phyloP scores from a whole-genome alignment of 1,140 invertebrate genomes.

The Apis mellifera region Amel_HAv3.1 CM009931.2:2862501-2863000 shows the following conservation, averaged over 20 bases:
- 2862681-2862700: constrained; percentile 13
- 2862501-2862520: constrained; percentile 73
- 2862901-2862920: background rate
- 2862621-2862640: constrained; percentile 38
- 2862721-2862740: no score
- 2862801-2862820: background rate
- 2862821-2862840: no score
- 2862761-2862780: no score
- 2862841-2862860: no score
- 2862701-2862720: no score
- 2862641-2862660: constrained; percentile 58
- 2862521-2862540: constrained; percentile 54
- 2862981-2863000: no score
- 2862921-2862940: background rate
- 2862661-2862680: constrained; percentile 19
- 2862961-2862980: background rate
- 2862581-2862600: background rate
- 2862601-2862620: constrained; percentile 13
- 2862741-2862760: no score
- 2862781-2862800: no score
- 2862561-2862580: background rate
- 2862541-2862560: background rate
- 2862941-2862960: no score
- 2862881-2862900: background rate
- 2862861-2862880: background rate